phyloP scores from a whole-genome alignment of 92 coral and sea anemone genomes.

The Epizoanthus rinbou region DNA sequence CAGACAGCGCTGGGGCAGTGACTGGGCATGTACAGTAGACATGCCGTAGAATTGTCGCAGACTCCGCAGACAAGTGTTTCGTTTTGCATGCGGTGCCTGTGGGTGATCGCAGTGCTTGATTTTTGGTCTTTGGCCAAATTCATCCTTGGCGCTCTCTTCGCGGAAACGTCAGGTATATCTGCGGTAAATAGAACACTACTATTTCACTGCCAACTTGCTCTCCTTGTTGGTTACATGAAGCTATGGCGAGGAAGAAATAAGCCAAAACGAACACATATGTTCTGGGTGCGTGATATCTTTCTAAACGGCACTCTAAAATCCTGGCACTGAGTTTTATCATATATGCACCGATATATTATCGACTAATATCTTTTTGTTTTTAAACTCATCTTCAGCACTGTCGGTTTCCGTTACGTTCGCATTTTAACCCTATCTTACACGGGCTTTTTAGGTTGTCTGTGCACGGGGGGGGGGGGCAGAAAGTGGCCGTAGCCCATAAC shows the following conservation, averaged over 20 bases:
- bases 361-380: no score
- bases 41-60: background rate
- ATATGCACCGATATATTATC: no score
- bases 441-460: no score
- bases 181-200: background rate
- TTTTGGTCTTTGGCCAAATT: background rate
- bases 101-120: background rate
- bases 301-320: background rate
- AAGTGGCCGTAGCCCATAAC: no score
- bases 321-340: background rate
- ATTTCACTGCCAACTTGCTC: background rate
- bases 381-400: no score
- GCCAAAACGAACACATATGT: background rate
- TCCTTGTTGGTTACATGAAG: conserved; percentile 2
- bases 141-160: background rate
- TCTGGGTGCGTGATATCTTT: conserved; percentile 1
- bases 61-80: background rate
- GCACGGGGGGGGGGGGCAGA: no score
- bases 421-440: no score
- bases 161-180: background rate
- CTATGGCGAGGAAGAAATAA: background rate
- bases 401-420: no score
- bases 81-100: background rate
- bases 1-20: background rate
- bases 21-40: background rate